Evolutionary conservation across 2,888 invertebrate genomes (phyloP), one percentile per base, ranked within the genome.

Genomic region (Diarsia dahlii): DNA sequence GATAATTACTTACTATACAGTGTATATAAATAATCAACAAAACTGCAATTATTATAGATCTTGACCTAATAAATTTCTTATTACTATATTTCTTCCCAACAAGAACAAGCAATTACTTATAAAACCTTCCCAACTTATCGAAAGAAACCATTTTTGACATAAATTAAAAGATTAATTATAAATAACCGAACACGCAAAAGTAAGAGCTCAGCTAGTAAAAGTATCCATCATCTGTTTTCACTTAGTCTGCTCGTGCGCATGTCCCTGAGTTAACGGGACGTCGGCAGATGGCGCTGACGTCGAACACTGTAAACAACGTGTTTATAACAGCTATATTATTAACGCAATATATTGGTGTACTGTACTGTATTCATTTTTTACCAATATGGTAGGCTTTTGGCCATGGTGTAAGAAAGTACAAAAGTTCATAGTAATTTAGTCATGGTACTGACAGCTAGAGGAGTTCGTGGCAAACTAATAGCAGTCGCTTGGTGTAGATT

Each of bases 211-310:
- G 15, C 54, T 70, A 80, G 75, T 81, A 81, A 80, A 85, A 84
- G 86, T 85, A 85, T 78, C 69, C 66, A 77, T 86, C 73, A 76
- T 76, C 48, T 78, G 78, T 84, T 86, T 83, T 83, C 78, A 87
- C 82, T 76, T 79, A 78, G 54, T 18, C 52, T 39, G 75, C 82
- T 78, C 69, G 48, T 58, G 79, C 81, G 80, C 87, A 50, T 58
- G 90, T 83, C 90, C 91, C 88, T 87, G 89, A 89, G 80, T 84
- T 91, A 91, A 91, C 91, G 90, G 91, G 87, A 91, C 76, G 68
- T 58, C 76, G 78, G 88, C 88, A 88, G 88, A 88, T 88, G 88
- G 86, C 84, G 70, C 54, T 45, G 69, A 46, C 39, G 56, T 82
- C 74, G 71, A 63, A 76, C 71, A 78, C 74, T 82, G 88, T 81